These are phyloP conservation scores for Aethina tumida DNA, from an alignment of 1,140 invertebrate species.

Conservation along the genomic window DNA sequence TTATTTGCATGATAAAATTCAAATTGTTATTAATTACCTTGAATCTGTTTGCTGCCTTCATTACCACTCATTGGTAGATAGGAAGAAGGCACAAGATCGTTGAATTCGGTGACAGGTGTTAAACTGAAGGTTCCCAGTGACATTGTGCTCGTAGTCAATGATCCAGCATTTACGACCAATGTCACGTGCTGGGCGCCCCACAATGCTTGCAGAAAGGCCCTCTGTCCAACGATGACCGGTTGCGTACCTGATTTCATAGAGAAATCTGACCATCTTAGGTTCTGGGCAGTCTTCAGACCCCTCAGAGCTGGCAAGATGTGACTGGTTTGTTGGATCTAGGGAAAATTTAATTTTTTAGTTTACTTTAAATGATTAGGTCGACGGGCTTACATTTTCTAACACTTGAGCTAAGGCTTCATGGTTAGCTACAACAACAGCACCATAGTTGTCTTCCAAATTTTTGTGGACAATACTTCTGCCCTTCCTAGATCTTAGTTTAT, in stretches of 20 bases:
- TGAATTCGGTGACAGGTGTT: constrained; percentile 66
- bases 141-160: constrained; percentile 30
- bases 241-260: constrained; percentile 42
- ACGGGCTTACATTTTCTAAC: constrained; percentile 58
- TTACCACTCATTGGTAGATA: constrained; percentile 39
- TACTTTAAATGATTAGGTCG: background rate
- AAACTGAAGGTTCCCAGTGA: constrained; percentile 49
- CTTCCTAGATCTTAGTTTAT: constrained; percentile 56
- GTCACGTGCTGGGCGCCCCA: constrained; percentile 63
- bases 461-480: constrained; percentile 68
- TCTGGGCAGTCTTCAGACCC: constrained; percentile 58
- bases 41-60: constrained; percentile 43
- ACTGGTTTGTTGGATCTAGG: constrained; percentile 60
- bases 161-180: constrained; percentile 52
- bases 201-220: constrained; percentile 59
- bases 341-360: constrained; percentile 14
- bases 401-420: constrained; percentile 77
- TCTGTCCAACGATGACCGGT: constrained; percentile 51
- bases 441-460: constrained; percentile 79
- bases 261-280: constrained; percentile 60
- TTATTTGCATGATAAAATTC: constrained; percentile 2
- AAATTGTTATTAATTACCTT: constrained; percentile 42
- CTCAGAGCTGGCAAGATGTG: constrained; percentile 53
- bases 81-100: constrained; percentile 58
- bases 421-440: constrained; percentile 78